Conservation (phyloP, 1,140 invertebrate genomes). For the Galleria mellonella region DNA sequence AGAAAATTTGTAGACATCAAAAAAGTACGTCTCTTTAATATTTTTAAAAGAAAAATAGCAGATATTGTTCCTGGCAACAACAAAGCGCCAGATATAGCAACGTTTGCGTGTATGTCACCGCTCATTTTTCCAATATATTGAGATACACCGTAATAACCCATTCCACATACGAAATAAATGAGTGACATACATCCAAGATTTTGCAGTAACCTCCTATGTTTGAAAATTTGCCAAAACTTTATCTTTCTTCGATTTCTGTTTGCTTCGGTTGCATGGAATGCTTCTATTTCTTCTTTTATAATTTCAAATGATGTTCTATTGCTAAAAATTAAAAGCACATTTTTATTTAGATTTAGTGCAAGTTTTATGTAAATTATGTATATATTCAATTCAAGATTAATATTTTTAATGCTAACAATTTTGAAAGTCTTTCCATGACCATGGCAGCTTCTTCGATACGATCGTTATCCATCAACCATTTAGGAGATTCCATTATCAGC, state of each 20-base stretch:
- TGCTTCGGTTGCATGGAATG: slow-evolving; percentile 16
- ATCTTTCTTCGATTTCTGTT: slow-evolving; percentile 15
- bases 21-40: slow-evolving; percentile 76
- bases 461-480: slow-evolving; percentile 48
- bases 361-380: background rate
- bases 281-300: slow-evolving; percentile 36
- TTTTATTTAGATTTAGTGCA: background rate
- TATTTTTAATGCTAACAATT: slow-evolving; percentile 29
- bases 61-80: slow-evolving; percentile 81
- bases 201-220: slow-evolving; percentile 27
- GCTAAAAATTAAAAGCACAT: slow-evolving; percentile 18
- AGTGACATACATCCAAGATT: slow-evolving; percentile 74
- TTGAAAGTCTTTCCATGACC: slow-evolving; percentile 42
- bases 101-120: slow-evolving; percentile 82
- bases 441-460: slow-evolving; percentile 23
- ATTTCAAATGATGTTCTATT: slow-evolving; percentile 18
- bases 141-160: slow-evolving; percentile 84
- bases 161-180: slow-evolving; percentile 81
- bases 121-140: slow-evolving; percentile 82
- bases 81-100: slow-evolving; percentile 76
- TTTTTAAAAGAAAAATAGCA: slow-evolving; percentile 77
- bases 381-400: background rate
- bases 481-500: slow-evolving; percentile 45
- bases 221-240: slow-evolving; percentile 43
- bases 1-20: slow-evolving; percentile 76